These are phyloP conservation scores for Trissolcus japonicus DNA, from an alignment of 2,888 invertebrate species.

Conservation along the genomic window DNA sequence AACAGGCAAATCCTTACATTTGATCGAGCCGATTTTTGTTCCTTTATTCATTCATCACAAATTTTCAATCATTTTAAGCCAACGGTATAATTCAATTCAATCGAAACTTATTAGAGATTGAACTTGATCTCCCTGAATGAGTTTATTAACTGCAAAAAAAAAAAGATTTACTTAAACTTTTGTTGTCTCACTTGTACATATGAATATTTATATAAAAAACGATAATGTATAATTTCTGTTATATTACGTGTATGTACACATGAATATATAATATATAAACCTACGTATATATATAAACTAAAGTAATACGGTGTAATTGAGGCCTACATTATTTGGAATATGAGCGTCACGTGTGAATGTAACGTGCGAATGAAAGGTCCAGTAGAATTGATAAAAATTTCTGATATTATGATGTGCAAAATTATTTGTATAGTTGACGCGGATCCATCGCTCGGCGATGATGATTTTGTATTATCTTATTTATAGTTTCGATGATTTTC, in stretches of 20 bases:
- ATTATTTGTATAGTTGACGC: conserved; percentile 39
- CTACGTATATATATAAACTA: conserved; percentile 34
- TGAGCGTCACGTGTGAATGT: conserved; percentile 21
- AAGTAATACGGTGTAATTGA: conserved; percentile 20
- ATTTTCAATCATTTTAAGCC: conserved; percentile 18
- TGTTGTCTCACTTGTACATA: conserved; percentile 43
- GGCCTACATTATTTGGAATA: conserved; percentile 35
- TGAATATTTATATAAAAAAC: conserved; percentile 24
- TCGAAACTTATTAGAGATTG: conserved; percentile 2
- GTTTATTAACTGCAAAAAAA: conserved; percentile 4
- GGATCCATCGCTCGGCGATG: conserved; percentile 17
- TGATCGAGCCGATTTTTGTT: conserved; percentile 43
- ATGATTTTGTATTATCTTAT: conserved; percentile 48
- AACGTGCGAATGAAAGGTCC: conserved; percentile 12
- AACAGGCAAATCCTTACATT: conserved; percentile 33
- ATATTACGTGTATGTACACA: conserved; percentile 25
- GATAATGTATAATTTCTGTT: conserved; percentile 46
- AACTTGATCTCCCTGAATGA: conserved; percentile 9
- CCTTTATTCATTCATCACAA: conserved; percentile 44
- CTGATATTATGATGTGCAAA: conserved; percentile 18
- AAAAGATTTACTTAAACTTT: conserved; percentile 32
- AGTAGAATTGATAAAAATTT: neutral
- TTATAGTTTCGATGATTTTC: conserved; percentile 35
- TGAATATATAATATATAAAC: conserved; percentile 41
- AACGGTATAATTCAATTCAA: conserved; percentile 16